These are phyloP conservation scores for Luperina testacea DNA, from an alignment of 2,888 invertebrate species.

Conservation along the genomic window DNA sequence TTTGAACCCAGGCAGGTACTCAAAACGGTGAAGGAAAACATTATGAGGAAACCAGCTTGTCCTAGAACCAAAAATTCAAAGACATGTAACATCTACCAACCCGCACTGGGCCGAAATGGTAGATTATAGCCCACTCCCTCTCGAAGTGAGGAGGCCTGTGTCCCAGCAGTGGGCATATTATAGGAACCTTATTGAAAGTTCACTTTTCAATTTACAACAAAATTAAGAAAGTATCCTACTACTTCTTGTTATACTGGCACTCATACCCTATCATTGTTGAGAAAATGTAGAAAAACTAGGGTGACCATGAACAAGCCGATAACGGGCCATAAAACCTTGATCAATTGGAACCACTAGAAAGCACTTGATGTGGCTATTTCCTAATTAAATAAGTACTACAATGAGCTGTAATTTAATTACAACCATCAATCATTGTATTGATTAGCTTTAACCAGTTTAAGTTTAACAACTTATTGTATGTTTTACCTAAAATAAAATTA, in stretches of 20 bases:
- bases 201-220: not conserved
- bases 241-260: not conserved
- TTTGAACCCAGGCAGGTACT: not conserved
- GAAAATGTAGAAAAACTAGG: not conserved
- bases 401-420: conserved; percentile 5
- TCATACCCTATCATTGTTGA: not conserved
- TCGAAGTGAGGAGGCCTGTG: not conserved
- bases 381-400: not conserved
- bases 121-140: not conserved
- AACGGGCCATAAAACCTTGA: conserved; percentile 22
- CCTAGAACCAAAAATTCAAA: not conserved
- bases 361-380: conserved; percentile 6
- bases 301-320: conserved; percentile 9
- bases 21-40: not conserved
- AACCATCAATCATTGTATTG: conserved; percentile 1
- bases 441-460: not conserved
- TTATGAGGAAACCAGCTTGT: not conserved
- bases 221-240: too few species aligned
- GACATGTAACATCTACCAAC: not conserved
- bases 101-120: not conserved
- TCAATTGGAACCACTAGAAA: conserved; percentile 22
- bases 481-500: not conserved
- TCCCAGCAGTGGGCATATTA: not conserved
- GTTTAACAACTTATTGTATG: not conserved
- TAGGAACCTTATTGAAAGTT: not conserved